These are phyloP conservation scores for Heliocidaris erythrogramma DNA, from an alignment of 35 echinoderm and acorn worm genomes.

Conservation along the genomic window DNA sequence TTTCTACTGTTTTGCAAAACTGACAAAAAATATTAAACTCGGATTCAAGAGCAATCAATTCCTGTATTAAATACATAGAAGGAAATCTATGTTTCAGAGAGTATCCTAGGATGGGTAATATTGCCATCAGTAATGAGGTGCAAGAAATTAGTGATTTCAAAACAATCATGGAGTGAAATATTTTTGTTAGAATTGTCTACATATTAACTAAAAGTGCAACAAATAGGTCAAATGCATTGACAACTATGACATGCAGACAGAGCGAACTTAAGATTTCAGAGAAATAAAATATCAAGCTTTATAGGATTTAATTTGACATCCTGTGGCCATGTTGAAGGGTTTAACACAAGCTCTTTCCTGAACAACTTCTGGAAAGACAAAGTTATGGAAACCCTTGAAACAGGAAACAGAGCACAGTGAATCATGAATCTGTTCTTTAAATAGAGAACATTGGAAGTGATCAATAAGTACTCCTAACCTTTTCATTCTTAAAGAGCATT, in stretches of 20 bases:
- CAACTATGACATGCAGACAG: background rate
- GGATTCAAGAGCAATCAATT: too few relatives aligned
- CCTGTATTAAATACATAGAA: too few relatives aligned
- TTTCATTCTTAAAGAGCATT: background rate
- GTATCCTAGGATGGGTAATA: too few relatives aligned
- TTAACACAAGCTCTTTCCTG: constrained; percentile 1
- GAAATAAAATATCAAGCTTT: constrained; percentile 5
- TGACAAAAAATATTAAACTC: too few relatives aligned
- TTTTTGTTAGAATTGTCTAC: background rate
- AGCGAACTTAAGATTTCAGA: background rate
- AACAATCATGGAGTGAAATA: too few relatives aligned
- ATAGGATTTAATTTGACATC: background rate
- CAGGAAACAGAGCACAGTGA: background rate
- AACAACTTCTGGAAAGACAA: constrained; percentile 11
- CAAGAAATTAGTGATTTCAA: too few relatives aligned
- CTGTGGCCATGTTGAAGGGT: constrained; percentile 6
- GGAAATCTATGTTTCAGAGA: too few relatives aligned
- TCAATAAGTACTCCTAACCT: background rate
- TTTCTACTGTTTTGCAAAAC: too few relatives aligned
- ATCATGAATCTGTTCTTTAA: background rate
- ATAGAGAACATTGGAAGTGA: constrained; percentile 17
- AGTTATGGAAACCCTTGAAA: background rate
- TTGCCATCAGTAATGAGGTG: too few relatives aligned
- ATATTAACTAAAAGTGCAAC: background rate
- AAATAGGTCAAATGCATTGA: background rate